Base-by-base conservation (phyloP, 2,113 vertebrate genomes). In the Anolis sagrei region DNA sequence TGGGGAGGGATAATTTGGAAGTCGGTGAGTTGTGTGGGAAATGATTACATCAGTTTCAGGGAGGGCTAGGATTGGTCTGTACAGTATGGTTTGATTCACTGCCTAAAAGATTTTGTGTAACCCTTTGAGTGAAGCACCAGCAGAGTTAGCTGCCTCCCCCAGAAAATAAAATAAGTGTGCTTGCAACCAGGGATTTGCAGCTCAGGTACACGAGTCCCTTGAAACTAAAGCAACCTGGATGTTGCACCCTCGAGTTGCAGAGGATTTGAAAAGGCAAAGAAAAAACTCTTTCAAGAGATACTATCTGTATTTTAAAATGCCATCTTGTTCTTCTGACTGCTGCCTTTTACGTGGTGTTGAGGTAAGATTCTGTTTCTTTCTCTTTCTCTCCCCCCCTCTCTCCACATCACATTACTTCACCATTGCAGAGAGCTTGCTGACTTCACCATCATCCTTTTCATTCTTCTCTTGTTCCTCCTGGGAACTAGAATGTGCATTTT, bases 281-380 rank as follows among this genome's bases (percentile, higher is more conserved):
- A 90, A 89, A 90, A 82, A 85, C 89, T 88, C 83, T 91, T 87
- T 73, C 80, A 88, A 88, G 93, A 96, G 95, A 91, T 94, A 82
- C 6, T 27, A 89, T 87, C 90, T 92, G 86, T 89, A 73, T 95
- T 72, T 96, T 95, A 96, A 96, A 97, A 98, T 98, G 97, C 98
- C 98, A 92, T 98, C 97, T 95, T 98, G 97, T 95, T 98, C 97
- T 93, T 96, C 97, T 62, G 96, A 97, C 95, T 98, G 98, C 97
- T 98, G 98, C 96, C 96, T 98, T 93, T 97, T 98, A 94, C 97
- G 91, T 95, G 96, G 97, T 70, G 96, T 96, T 89, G 97, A 98
- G 98, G 98, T 98, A 97, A 98, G 98, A 81, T 90, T 90, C 82
- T 87, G 62, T 29, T 70, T 62, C 62, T 27, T 84, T 76, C 81